Evolutionary conservation across 2,113 vertebrate species (phyloP).

Genomic region (Azemiops feae): DNA sequence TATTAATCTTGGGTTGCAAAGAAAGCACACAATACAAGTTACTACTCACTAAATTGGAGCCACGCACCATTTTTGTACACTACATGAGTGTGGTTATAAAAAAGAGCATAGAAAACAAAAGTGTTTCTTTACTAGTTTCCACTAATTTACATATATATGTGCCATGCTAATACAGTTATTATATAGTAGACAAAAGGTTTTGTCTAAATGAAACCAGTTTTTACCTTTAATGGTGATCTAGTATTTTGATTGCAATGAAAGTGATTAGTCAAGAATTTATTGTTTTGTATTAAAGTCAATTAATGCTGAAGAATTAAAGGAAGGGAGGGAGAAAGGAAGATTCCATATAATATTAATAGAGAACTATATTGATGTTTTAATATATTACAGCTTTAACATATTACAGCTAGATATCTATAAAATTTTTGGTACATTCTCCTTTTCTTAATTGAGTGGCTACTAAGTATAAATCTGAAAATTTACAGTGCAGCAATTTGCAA

Average conservation of each 20-base stretch:
- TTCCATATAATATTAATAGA: background rate
- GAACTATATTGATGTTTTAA: background rate
- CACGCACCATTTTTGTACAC: background rate
- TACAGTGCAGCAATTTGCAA: background rate
- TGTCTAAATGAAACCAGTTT: background rate
- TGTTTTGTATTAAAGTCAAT: background rate
- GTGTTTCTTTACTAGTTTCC: background rate
- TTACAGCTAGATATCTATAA: background rate
- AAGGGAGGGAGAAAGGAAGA: background rate
- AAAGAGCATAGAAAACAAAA: background rate
- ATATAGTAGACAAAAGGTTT: background rate
- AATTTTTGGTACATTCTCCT: background rate
- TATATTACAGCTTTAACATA: background rate
- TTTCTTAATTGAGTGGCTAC: background rate
- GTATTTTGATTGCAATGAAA: background rate
- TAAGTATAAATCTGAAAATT: background rate
- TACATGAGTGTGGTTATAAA: background rate
- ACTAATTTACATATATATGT: background rate
- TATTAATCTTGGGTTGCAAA: background rate
- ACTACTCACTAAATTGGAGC: background rate
- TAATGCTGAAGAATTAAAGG: background rate
- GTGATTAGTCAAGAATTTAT: background rate
- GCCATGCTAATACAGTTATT: background rate
- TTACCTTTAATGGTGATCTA: background rate
- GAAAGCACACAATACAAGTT: background rate